These are phyloP conservation scores for Haemorhous mexicanus DNA, from an alignment of 2,113 vertebrate genomes.

Conservation along the genomic window DNA sequence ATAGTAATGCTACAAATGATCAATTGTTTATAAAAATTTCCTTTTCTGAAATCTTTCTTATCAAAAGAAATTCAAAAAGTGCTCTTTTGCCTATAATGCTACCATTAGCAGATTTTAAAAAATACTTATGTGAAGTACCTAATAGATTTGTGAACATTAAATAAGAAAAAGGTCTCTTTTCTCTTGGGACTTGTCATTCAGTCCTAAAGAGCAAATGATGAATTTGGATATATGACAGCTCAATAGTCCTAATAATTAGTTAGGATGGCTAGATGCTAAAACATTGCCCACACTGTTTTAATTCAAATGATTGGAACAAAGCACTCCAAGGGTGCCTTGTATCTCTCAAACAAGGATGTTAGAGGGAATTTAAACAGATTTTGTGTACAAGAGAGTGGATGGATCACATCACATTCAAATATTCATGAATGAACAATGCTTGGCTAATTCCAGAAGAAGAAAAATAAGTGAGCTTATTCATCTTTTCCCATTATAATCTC, in stretches of 20 bases:
- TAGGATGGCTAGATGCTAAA: not conserved
- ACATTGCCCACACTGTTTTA: not conserved
- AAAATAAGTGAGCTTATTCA: slow-evolving; percentile 16
- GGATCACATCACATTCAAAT: not conserved
- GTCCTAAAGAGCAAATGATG: not conserved
- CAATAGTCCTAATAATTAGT: not conserved
- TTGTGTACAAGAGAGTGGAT: not conserved
- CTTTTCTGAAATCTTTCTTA: not conserved
- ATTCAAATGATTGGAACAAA: not conserved
- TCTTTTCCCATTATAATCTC: slow-evolving; percentile 32
- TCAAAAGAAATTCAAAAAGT: not conserved
- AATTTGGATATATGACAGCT: not conserved
- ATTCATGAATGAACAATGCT: slow-evolving; percentile 9
- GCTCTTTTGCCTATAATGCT: not conserved
- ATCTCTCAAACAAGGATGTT: not conserved
- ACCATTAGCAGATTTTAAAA: not conserved
- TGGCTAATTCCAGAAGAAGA: not conserved
- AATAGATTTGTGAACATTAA: not conserved
- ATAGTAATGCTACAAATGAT: not conserved
- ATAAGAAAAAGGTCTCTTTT: not conserved
- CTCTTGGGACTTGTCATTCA: not conserved
- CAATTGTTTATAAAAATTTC: not conserved
- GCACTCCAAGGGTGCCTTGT: not conserved
- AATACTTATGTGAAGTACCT: not conserved
- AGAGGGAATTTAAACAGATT: not conserved